Base-by-base conservation (phyloP, 2,888 invertebrate genomes). In the Synergus gifuensis region DNA sequence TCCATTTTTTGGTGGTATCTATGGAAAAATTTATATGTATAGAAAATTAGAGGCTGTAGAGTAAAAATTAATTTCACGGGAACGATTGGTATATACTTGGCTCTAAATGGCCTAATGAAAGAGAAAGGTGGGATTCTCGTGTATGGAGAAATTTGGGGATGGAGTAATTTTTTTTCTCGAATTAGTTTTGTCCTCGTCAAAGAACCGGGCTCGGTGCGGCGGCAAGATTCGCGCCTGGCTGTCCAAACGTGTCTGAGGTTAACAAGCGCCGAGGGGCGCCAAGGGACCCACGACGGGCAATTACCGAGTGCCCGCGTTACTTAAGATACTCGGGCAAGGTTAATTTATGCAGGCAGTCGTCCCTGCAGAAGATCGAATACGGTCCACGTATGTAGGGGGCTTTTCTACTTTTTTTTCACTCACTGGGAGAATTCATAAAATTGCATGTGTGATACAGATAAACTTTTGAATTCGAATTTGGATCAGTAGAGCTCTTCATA, bases 271-370 rank as follows among this genome's bases (percentile, higher is more conserved):
- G 77, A 76, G 83, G 82, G 82, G 83, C 82, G 83, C 77, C 83
- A 81, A 58, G 81, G 67, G 76, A 76, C 76, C 67, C 78, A 78
- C 67, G 80, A 77, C 64, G 78, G 84, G 82, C 84, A 84, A 85
- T 85, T 85, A 85, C 82, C 82, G 81, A 83, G 82, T 81, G 81
- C 76, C 76, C 79, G 83, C 76, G 79, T 83, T 84, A 83, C 80
- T 80, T 81, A 79, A 82, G 84, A 80, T 78, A 81, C 49, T 79
- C 82, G 80, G 77, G 81, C 80, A 78, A 77, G 76, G 78, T 81
- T 85, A 85, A 85, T 85, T 85, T 85, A 85, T 85, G 83, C 85
- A 83, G 81, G 76, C 79, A 79, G 79, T 79, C 76, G 82, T 78
- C 77, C 78, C 78, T 80, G 63, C 78, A 76, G 77, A 78, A 83